Evolutionary conservation across 1,140 invertebrate species (phyloP), one percentile per base, ranked within the genome.

Genomic region (Babylonia areolata): DNA sequence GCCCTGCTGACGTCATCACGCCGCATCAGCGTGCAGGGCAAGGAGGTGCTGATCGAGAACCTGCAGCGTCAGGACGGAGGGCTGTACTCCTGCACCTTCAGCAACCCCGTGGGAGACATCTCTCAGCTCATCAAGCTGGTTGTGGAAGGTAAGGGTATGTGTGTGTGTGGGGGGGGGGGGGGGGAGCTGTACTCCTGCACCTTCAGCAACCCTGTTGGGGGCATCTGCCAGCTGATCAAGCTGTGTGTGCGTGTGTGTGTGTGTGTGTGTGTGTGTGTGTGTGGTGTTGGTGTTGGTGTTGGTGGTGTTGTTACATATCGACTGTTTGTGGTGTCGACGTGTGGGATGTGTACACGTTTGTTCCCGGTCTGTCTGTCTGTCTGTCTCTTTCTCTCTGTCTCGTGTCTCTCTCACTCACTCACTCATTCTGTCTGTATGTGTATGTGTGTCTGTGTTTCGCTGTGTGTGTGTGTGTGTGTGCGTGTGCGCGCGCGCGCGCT

Each of bases 181-280:
- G 98, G 98, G 88, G 98, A 98, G n/a, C 97, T 98, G 94, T 99
- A 99, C 94, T 97, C 97, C 84, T 99, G 98, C 95, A 97, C 98
- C 90, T 98, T 98, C 87, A 96, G 97, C 86, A 99, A 99, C 95
- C 97, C 97, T 88, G 97, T 99, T 95, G 98, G 98, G 40, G 97
- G 98, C 94, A 97, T 98, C 87, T 97, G 97, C 91, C 97, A 99
- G 94, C 98, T 97, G 51, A 97, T 98, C 80, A 96, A 98, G 93
- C 97, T 99, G 42, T 46, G 42, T 46, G 42, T 46, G 42, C 15
- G 42, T 46, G 42, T 46, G 42, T 15, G 42, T 46, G 42, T 15
- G 42, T 46, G 42, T 15, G 42, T 46, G 42, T 15, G 42, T 46
- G 42, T 15, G 42, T 46, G 42, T 15, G 42, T 46, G 42, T 15